Base-by-base conservation (phyloP, 1,140 invertebrate species). In the Matsumurasca onukii region DNA sequence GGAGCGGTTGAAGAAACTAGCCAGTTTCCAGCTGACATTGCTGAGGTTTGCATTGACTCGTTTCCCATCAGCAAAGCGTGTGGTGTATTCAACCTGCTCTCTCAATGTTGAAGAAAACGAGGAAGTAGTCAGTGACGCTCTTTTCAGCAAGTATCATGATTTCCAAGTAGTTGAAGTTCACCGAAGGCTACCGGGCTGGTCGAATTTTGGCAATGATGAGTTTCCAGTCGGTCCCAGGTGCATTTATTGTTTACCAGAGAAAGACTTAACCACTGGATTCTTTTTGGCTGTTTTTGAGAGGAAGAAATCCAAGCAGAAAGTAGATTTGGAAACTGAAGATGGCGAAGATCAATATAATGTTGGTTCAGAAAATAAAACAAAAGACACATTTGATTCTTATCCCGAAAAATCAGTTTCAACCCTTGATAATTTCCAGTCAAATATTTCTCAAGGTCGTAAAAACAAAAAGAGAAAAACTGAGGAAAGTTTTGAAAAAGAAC, bases 71-170 rank as follows among this genome's bases (percentile, higher is more conserved):
- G 92, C 89, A 0, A 91, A 95, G 77, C 82, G 88, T 69, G 86
- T 98, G 52, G 89, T 97, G 3, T 99, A 99, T 78, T 98, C 95
- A 20, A 98, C 97, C 0, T 99, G 97, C 78, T 99, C 97, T 0
- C 76, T 96, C 27, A 85, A 91, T 78, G 82, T 86, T 3, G 88
- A 95, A 82, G 97, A 99, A 82, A 98, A 99, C 78, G 97, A 99
- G 82, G 80, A 88, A 73, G 95, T 98, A 0, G 82, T 97, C 3
- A 73, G 79, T 25, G 84, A 89, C 70, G 82, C 82, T 2, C 73
- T 85, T 17, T 57, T 75, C 1, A 82, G 78, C 76, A 77, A 84
- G 1, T 77, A 84, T 71, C 78, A 84, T 1, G 80, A 86, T 51
- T 92, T 88, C 76, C 84, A 83, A 72, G 78, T 92, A 0, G 80